phyloP scores from a whole-genome alignment of 2,797 vertebrate genomes.

The Cyclura pinguis region DNA sequence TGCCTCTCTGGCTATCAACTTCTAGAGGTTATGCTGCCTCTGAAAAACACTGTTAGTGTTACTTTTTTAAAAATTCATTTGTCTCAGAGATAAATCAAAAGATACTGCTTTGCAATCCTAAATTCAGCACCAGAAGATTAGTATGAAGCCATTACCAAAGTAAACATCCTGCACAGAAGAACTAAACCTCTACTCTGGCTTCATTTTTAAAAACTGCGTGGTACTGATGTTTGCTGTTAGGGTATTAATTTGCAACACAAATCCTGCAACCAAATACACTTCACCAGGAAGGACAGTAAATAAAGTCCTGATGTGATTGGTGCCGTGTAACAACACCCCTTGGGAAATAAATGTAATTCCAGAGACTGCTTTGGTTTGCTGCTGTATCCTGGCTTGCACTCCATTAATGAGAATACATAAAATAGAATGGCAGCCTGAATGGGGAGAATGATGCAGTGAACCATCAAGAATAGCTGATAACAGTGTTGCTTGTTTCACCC shows the following conservation, averaged over 20 bases:
- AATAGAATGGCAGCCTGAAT: conserved; percentile 40
- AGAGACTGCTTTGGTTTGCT: conserved; percentile 45
- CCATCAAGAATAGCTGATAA: conserved; percentile 52
- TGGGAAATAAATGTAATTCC: conserved; percentile 57
- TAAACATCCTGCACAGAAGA: conserved; percentile 18
- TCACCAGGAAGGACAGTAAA: conserved; percentile 66
- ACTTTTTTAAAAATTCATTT: conserved; percentile 43
- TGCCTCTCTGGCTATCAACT: not conserved
- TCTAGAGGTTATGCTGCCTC: not conserved
- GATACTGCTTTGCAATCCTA: conserved; percentile 30
- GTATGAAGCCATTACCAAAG: conserved; percentile 32
- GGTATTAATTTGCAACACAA: conserved; percentile 57
- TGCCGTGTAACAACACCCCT: conserved; percentile 47
- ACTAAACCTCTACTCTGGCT: conserved; percentile 8
- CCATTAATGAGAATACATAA: conserved; percentile 56
- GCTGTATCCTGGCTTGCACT: conserved; percentile 50
- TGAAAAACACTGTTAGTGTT: conserved; percentile 34
- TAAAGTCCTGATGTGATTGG: conserved; percentile 51
- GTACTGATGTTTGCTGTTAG: conserved; percentile 36
- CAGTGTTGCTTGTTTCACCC: not conserved
- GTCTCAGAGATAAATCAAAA: conserved; percentile 58
- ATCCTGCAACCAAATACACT: conserved; percentile 67
- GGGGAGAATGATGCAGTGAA: conserved; percentile 17
- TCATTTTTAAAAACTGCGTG: conserved; percentile 65
- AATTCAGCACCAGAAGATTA: conserved; percentile 49